These are phyloP conservation scores for Phocides pigmalion DNA, from an alignment of 1,140 invertebrate genomes.

Conservation along the genomic window DNA sequence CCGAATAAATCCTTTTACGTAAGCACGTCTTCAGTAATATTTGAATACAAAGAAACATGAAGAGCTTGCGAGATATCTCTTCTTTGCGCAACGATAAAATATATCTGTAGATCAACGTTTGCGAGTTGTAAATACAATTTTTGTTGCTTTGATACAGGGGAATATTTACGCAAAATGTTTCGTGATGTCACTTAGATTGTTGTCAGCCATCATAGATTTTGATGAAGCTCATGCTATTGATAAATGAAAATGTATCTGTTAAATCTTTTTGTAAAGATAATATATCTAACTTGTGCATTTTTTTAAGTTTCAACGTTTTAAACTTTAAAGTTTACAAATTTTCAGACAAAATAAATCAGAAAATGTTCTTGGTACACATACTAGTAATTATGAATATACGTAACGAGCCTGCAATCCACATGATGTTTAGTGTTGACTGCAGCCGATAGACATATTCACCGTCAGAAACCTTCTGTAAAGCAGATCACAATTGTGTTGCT, in stretches of 20 bases:
- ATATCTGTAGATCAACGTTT: slow-evolving; percentile 23
- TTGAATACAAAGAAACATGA: slow-evolving; percentile 30
- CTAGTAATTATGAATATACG: too few relatives aligned
- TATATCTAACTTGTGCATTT: too few relatives aligned
- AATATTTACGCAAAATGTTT: neutral
- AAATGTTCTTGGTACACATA: too few relatives aligned
- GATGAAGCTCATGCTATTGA: neutral
- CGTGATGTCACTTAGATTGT: slow-evolving; percentile 1
- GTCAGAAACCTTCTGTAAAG: too few relatives aligned
- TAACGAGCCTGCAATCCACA: too few relatives aligned
- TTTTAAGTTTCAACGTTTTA: too few relatives aligned
- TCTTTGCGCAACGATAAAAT: slow-evolving; percentile 27
- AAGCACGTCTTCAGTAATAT: slow-evolving; percentile 14
- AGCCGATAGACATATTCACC: too few relatives aligned
- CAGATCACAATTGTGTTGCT: too few relatives aligned
- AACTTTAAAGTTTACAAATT: too few relatives aligned
- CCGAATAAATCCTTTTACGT: slow-evolving; percentile 6
- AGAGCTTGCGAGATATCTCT: slow-evolving; percentile 15
- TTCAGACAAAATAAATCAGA: too few relatives aligned
- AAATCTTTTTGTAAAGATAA: too few relatives aligned
- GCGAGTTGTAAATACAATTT: slow-evolving; percentile 13
- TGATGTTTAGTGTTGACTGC: too few relatives aligned
- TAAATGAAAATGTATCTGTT: neutral
- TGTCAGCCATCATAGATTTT: neutral
- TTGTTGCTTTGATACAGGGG: neutral